Evolutionary conservation across 2,113 vertebrate genomes (phyloP).

Genomic region (Salvelinus fontinalis): DNA sequence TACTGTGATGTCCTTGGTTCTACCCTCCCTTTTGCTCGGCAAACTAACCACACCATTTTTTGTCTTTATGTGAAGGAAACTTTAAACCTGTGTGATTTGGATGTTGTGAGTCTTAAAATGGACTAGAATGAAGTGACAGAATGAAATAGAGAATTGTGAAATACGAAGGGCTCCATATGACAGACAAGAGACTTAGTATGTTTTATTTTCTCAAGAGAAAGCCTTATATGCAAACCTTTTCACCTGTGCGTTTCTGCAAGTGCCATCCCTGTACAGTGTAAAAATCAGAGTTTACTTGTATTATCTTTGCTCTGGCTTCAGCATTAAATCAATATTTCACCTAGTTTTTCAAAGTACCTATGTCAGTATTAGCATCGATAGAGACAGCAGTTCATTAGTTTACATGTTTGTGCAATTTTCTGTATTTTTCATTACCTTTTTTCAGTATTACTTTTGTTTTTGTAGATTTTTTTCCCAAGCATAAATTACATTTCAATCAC

Average conservation of each 20-base stretch:
- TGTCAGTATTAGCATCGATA: constrained; percentile 88
- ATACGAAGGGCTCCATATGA: constrained; percentile 54
- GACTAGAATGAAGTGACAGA: constrained; percentile 76
- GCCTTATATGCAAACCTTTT: constrained; percentile 99
- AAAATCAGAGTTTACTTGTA: constrained; percentile 81
- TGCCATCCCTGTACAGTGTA: constrained; percentile 97
- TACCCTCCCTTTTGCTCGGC: constrained; percentile 75
- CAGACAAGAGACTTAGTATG: constrained; percentile 86
- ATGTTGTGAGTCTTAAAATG: constrained; percentile 93
- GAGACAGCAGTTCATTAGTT: constrained; percentile 93
- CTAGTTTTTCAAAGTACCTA: constrained; percentile 90
- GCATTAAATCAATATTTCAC: constrained; percentile 84
- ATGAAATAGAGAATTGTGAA: constrained; percentile 71
- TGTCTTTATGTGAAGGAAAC: constrained; percentile 88
- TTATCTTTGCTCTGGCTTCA: constrained; percentile 93
- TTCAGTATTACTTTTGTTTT: constrained; percentile 90
- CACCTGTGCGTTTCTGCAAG: constrained; percentile 97
- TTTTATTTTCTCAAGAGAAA: constrained; percentile 83
- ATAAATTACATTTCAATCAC: constrained; percentile 91
- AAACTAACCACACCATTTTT: constrained; percentile 93
- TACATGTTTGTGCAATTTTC: constrained; percentile 99
- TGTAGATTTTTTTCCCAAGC: constrained; percentile 80
- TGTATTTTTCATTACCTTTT: constrained; percentile 83
- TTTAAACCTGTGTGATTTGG: constrained; percentile 94
- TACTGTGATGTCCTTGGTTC: constrained; percentile 81